phyloP scores from a whole-genome alignment of 2,113 vertebrate genomes.

The Megaleporinus macrocephalus region DNA sequence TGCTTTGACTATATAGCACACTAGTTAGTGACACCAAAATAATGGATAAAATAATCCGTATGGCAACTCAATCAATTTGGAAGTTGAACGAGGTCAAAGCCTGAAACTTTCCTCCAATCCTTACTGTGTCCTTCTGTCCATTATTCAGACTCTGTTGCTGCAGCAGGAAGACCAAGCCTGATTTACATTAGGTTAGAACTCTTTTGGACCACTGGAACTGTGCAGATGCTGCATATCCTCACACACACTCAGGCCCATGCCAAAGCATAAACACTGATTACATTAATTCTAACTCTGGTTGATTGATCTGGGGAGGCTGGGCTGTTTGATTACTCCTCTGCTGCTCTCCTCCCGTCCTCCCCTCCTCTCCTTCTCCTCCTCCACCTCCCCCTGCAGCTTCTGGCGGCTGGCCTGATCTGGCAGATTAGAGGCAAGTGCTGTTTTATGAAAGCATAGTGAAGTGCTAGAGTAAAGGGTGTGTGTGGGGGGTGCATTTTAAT shows the following conservation, averaged over 20 bases:
- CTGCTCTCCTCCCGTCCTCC: background rate
- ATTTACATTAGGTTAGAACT: slow-evolving; percentile 33
- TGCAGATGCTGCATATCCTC: slow-evolving; percentile 31
- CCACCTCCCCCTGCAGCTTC: slow-evolving; percentile 12
- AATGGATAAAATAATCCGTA: background rate
- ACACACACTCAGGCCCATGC: slow-evolving; percentile 13
- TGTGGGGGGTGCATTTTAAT: background rate
- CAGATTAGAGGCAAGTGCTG: slow-evolving; percentile 27
- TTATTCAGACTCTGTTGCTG: slow-evolving; percentile 35
- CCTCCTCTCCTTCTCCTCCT: slow-evolving; percentile 2
- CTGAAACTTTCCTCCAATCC: background rate
- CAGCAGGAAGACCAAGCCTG: slow-evolving; percentile 33
- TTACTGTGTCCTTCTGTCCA: background rate
- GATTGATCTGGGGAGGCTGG: slow-evolving; percentile 49
- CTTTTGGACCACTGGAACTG: slow-evolving; percentile 28
- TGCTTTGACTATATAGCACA: background rate
- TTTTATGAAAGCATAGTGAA: slow-evolving; percentile 21
- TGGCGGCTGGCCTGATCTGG: slow-evolving; percentile 34
- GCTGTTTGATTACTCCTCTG: slow-evolving; percentile 43
- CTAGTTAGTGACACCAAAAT: background rate
- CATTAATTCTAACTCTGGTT: slow-evolving; percentile 43
- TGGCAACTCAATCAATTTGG: background rate
- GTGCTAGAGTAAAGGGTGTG: background rate
- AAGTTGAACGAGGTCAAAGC: background rate
- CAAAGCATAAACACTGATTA: slow-evolving; percentile 34